Conservation (phyloP, 1,140 invertebrate species). For the Episyrphus balteatus region DNA sequence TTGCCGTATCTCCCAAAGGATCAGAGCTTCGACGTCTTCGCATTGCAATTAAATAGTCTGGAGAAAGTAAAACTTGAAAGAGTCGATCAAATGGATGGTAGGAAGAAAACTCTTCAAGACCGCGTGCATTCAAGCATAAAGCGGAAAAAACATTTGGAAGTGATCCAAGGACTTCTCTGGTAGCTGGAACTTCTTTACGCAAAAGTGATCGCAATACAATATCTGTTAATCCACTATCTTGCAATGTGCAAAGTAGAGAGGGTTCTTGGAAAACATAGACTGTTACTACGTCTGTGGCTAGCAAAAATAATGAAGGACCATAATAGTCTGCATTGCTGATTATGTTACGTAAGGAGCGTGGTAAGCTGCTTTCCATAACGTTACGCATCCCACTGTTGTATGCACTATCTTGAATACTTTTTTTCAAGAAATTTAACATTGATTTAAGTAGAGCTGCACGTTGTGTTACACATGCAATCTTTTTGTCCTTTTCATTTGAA, state of each 20-base stretch:
- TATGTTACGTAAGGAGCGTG: constrained; percentile 74
- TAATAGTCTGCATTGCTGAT: constrained; percentile 91
- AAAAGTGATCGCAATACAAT: constrained; percentile 77
- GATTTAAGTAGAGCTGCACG: constrained; percentile 77
- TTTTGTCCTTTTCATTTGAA: constrained; percentile 10
- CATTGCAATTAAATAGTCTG: constrained; percentile 79
- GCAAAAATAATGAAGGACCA: constrained; percentile 74
- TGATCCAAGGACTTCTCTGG: constrained; percentile 77
- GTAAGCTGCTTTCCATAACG: constrained; percentile 82
- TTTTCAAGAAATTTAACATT: constrained; percentile 83
- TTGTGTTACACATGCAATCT: constrained; percentile 61
- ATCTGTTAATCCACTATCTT: constrained; percentile 83
- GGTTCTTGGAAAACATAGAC: constrained; percentile 92
- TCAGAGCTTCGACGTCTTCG: constrained; percentile 68
- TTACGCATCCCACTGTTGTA: constrained; percentile 79
- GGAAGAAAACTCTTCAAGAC: constrained; percentile 68
- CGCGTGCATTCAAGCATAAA: constrained; percentile 74
- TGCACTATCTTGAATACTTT: constrained; percentile 68
- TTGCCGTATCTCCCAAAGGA: constrained; percentile 78
- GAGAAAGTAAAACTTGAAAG: constrained; percentile 72
- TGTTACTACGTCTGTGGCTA: constrained; percentile 86
- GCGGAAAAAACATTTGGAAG: constrained; percentile 88
- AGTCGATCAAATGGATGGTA: constrained; percentile 77
- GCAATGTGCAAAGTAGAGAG: constrained; percentile 69
- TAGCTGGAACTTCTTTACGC: constrained; percentile 82